Evolutionary conservation across 2,888 invertebrate species (phyloP).

Genomic region (Octodonta nipae): DNA sequence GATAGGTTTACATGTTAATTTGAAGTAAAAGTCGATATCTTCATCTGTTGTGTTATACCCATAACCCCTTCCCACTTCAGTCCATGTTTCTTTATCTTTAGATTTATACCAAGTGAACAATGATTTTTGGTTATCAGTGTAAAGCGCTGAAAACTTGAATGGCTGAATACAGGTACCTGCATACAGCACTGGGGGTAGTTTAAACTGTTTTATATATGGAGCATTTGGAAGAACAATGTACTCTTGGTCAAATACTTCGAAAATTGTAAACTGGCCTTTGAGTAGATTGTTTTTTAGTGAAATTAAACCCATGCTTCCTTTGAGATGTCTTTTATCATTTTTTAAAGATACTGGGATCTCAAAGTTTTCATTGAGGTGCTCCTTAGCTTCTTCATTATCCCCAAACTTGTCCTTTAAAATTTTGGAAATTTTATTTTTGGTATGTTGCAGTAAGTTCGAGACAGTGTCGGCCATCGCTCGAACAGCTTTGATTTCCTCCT

Average conservation of each 20-base stretch:
- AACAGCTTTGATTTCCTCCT: conserved; percentile 13
- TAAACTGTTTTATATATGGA: conserved; percentile 53
- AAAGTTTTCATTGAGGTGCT: not conserved
- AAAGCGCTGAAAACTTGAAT: conserved; percentile 47
- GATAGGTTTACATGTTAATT: conserved; percentile 44
- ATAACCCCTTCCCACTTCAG: conserved; percentile 42
- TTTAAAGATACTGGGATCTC: conserved; percentile 8
- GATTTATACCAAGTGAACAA: conserved; percentile 57
- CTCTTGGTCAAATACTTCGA: conserved; percentile 35
- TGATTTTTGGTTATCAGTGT: conserved; percentile 43
- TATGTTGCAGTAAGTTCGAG: conserved; percentile 12
- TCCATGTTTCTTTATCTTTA: conserved; percentile 41
- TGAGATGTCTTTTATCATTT: conserved; percentile 6
- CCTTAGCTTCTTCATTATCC: conserved; percentile 2
- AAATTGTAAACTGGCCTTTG: not conserved
- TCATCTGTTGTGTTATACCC: conserved; percentile 44
- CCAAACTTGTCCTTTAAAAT: conserved; percentile 5
- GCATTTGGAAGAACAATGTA: conserved; percentile 56
- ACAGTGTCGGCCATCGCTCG: conserved; percentile 11
- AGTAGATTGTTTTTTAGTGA: conserved; percentile 5
- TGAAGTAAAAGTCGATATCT: conserved; percentile 56
- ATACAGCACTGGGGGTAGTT: conserved; percentile 55
- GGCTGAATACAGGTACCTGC: conserved; percentile 64
- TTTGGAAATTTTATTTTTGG: conserved; percentile 12
- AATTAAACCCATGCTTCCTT: conserved; percentile 6